Conservation (phyloP, 2,797 vertebrate genomes). For the Okamejei kenojei region DNA sequence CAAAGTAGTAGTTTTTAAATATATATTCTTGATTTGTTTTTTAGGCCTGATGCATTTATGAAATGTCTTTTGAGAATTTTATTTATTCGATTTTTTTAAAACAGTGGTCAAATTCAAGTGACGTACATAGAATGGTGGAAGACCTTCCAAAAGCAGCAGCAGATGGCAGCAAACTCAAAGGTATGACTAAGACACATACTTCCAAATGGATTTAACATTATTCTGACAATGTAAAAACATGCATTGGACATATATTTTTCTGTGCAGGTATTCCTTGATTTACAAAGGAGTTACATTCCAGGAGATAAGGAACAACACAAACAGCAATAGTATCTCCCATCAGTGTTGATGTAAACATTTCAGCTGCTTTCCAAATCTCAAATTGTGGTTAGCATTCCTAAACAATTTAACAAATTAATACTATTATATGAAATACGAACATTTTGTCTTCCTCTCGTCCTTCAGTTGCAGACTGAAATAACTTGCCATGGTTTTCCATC, state of each 20-base stretch:
- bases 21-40: neutral
- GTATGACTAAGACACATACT: constrained; percentile 36
- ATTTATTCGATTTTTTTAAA: neutral
- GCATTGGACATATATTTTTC: neutral
- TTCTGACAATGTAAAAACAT: neutral
- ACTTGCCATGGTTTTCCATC: neutral
- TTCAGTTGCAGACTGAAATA: neutral
- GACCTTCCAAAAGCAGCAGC: constrained; percentile 27
- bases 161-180: constrained; percentile 42
- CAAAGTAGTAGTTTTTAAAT: neutral
- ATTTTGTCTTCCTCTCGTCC: neutral
- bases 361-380: too few relatives aligned
- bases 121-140: neutral
- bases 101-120: neutral
- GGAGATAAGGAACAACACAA: too few relatives aligned
- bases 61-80: neutral
- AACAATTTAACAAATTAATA: too few relatives aligned
- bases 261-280: too few relatives aligned
- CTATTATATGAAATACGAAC: too few relatives aligned
- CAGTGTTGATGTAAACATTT: too few relatives aligned
- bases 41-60: neutral
- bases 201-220: neutral
- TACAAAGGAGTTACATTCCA: too few relatives aligned
- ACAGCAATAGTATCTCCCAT: neutral
- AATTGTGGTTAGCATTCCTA: too few relatives aligned